A percentile compares a stretch with the other conserved stretches of the same genome.
Conservation (phyloP, 1,140 invertebrate genomes). For the Bathynomus jamesi region DNA sequence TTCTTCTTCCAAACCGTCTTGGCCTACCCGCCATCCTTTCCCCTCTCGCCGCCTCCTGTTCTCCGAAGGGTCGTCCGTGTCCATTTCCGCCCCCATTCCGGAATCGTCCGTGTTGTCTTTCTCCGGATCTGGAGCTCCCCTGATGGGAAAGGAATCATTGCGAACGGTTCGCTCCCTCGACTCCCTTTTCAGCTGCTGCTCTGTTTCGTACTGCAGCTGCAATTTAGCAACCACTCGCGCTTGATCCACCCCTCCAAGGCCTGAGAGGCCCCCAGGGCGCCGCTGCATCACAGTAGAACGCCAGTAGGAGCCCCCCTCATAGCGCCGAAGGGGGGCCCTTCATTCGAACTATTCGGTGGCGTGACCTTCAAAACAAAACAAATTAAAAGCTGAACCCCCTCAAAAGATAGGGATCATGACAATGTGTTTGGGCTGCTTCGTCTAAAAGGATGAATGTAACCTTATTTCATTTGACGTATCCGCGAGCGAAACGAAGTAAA, state of each 20-base stretch:
- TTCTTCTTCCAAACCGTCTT: constrained; percentile 1
- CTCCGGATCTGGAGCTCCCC: not conserved
- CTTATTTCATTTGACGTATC: too few species aligned
- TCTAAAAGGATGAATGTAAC: too few species aligned
- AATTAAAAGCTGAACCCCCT: too few species aligned
- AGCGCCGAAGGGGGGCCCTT: not conserved
- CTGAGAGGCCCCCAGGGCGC: not conserved
- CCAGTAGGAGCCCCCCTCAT: constrained; percentile 11
- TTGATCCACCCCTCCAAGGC: not conserved
- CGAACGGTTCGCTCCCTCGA: too few species aligned
- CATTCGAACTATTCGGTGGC: not conserved
- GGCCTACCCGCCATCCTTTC: too few species aligned
- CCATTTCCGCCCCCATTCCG: constrained; percentile 29
- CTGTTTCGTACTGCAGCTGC: not conserved
- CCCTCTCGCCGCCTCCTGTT: too few species aligned
- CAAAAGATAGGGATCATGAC: too few species aligned
- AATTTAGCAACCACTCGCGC: not conserved
- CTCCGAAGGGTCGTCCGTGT: constrained; percentile 9
- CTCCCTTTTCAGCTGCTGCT: not conserved
- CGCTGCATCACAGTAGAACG: not conserved
- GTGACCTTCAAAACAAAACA: not conserved
- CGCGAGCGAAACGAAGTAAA: too few species aligned
- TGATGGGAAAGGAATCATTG: not conserved
- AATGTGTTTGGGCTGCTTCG: too few species aligned
- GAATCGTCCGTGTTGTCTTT: constrained; percentile 28